Percentiles rank a stretch among this genome's conserved stretches.
Conservation (phyloP, 2,888 invertebrate genomes). For the Drosophila nr. fundita region DNA sequence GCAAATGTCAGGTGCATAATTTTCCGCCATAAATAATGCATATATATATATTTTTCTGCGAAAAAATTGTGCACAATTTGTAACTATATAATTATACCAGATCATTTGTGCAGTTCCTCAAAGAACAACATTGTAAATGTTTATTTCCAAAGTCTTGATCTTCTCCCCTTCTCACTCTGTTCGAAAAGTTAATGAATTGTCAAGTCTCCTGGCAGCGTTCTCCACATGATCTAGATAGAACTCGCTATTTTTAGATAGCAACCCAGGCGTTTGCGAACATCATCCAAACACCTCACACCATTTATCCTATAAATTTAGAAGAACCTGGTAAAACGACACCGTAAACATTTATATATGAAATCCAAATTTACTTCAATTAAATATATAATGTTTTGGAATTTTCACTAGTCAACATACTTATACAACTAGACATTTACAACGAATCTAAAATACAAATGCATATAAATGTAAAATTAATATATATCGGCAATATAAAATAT, state of each 20-base stretch:
- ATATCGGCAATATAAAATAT: too few relatives aligned
- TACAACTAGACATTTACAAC: too few relatives aligned
- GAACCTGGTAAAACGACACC: not conserved
- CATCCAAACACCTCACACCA: not conserved
- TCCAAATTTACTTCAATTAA: too few relatives aligned
- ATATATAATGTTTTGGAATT: too few relatives aligned
- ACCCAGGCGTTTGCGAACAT: not conserved
- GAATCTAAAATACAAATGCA: too few relatives aligned
- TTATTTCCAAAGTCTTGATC: not conserved
- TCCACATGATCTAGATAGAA: constrained; percentile 14
- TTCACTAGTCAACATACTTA: too few relatives aligned
- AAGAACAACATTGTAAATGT: constrained; percentile 1
- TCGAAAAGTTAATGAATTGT: constrained; percentile 35
- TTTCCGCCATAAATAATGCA: constrained; percentile 26
- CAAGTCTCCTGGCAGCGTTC: constrained; percentile 20
- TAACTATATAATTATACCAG: constrained; percentile 27
- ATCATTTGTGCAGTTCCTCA: constrained; percentile 39
- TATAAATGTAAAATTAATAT: too few relatives aligned
- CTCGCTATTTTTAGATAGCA: constrained; percentile 27
- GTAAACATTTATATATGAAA: too few relatives aligned
- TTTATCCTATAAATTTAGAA: constrained; percentile 13
- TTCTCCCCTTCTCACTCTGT: not conserved
- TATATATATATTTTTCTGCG: constrained; percentile 13
- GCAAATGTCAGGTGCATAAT: constrained; percentile 12
- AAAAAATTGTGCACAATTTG: constrained; percentile 44